A percentile compares a stretch with the other conserved stretches of the same genome.
Evolutionary conservation across 2,797 vertebrate species (phyloP).

Genomic region (Etheostoma perlongum): DNA sequence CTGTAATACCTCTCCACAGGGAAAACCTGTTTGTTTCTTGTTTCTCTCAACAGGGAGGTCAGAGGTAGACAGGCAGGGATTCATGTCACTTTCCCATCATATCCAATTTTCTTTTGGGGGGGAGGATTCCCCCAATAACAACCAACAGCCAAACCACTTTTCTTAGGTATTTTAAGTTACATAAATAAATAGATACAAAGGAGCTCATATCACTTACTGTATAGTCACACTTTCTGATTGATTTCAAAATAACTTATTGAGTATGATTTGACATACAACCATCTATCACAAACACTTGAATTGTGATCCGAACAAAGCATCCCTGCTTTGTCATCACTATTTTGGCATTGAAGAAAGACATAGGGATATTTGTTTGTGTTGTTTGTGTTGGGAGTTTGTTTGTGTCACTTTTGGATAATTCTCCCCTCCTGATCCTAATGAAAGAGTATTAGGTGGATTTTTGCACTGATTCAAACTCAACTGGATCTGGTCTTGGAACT

Average conservation of each 20-base stretch:
- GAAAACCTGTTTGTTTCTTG: slow-evolving; percentile 40
- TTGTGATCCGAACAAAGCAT: no score
- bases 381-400: neutral
- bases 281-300: no score
- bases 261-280: no score
- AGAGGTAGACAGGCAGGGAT: slow-evolving; percentile 17
- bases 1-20: slow-evolving; percentile 32
- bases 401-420: neutral
- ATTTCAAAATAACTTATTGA: no score
- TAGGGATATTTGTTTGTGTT: neutral
- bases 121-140: no score
- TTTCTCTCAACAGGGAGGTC: slow-evolving; percentile 37
- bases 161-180: neutral
- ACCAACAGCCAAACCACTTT: neutral
- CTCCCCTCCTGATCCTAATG: neutral
- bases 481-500: neutral
- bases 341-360: no score
- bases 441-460: neutral
- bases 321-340: no score
- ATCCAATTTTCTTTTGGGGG: slow-evolving; percentile 5
- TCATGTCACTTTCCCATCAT: slow-evolving; percentile 39
- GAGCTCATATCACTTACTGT: no score
- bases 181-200: no score
- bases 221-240: no score
- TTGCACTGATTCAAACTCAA: neutral